Conservation (phyloP, 2,113 vertebrate genomes). For the Paralichthys olivaceus region DNA sequence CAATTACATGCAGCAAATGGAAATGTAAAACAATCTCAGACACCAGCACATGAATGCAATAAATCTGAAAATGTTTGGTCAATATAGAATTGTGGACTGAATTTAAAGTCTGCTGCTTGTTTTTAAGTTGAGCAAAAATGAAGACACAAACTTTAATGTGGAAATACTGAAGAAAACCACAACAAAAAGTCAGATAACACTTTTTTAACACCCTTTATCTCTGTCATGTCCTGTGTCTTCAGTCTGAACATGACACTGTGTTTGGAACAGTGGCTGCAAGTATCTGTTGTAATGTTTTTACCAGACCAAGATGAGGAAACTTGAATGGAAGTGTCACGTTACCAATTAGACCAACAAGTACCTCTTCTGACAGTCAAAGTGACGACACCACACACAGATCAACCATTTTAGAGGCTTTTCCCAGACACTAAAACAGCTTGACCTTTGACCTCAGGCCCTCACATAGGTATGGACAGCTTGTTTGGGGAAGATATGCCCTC, state of each 20-base stretch:
- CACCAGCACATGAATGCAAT: background rate
- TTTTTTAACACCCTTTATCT: background rate
- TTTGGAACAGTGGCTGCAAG: background rate
- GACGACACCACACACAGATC: slow-evolving; percentile 67
- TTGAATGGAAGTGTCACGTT: slow-evolving; percentile 60
- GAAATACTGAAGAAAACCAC: background rate
- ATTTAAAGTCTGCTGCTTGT: background rate
- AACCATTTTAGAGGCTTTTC: slow-evolving; percentile 73
- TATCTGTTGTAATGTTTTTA: slow-evolving; percentile 63
- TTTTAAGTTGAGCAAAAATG: background rate
- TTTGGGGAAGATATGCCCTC: slow-evolving; percentile 37
- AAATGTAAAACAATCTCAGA: background rate
- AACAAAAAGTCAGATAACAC: background rate
- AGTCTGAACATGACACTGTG: background rate
- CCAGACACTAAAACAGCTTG: slow-evolving; percentile 71
- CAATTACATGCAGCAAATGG: too few relatives aligned
- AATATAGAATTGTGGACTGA: background rate
- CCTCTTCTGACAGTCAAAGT: slow-evolving; percentile 53
- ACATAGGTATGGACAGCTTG: slow-evolving; percentile 49
- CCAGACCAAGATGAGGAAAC: slow-evolving; percentile 59
- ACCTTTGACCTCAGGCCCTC: slow-evolving; percentile 66
- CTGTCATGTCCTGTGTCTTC: background rate
- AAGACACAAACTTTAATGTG: background rate
- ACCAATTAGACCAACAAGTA: slow-evolving; percentile 73
- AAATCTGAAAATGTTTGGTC: background rate